Percentiles rank a stretch among this genome's conserved stretches.
These are phyloP conservation scores for Takifugu bimaculatus DNA, from an alignment of 2,113 vertebrate genomes.

Conservation along the genomic window DNA sequence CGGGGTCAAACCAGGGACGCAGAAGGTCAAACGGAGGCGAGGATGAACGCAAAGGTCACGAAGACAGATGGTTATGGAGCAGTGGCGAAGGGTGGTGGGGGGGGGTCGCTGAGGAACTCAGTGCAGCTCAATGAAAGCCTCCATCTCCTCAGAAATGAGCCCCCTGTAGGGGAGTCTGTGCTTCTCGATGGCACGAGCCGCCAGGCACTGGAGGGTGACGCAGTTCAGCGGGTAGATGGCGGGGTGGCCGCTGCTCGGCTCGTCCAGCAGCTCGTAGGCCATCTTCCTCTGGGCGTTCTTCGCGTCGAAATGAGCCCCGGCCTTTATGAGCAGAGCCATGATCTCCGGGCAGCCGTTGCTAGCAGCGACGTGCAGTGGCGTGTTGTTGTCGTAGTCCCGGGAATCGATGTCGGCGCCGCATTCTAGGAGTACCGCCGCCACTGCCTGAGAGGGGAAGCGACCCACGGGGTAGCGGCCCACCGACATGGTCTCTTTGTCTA, in stretches of 20 bases:
- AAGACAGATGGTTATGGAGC: background rate
- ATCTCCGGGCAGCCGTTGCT: slow-evolving; percentile 83
- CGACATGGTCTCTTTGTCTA: slow-evolving; percentile 88
- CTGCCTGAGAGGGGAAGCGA: slow-evolving; percentile 86
- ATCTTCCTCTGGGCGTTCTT: slow-evolving; percentile 90
- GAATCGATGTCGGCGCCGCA: slow-evolving; percentile 90
- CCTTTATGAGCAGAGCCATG: slow-evolving; percentile 85
- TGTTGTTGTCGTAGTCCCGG: slow-evolving; percentile 93
- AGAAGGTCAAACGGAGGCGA: slow-evolving; percentile 3
- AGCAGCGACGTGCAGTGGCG: slow-evolving; percentile 85
- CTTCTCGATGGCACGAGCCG: slow-evolving; percentile 86
- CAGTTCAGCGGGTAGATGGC: slow-evolving; percentile 87
- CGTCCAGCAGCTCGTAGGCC: slow-evolving; percentile 86
- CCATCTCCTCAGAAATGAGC: slow-evolving; percentile 90
- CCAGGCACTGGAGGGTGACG: slow-evolving; percentile 93
- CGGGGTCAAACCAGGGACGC: slow-evolving; percentile 7
- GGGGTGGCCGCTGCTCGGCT: slow-evolving; percentile 82
- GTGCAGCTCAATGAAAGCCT: slow-evolving; percentile 93
- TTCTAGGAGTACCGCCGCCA: slow-evolving; percentile 83
- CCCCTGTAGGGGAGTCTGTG: slow-evolving; percentile 94
- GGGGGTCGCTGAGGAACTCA: slow-evolving; percentile 56
- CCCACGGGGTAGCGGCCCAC: slow-evolving; percentile 94
- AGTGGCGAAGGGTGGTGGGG: slow-evolving; percentile 12
- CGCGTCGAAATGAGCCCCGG: slow-evolving; percentile 88
- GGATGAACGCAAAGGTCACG: slow-evolving; percentile 5